Base-by-base conservation (phyloP, 2,888 invertebrate genomes). In the Melikaiella ostensackeni region DNA sequence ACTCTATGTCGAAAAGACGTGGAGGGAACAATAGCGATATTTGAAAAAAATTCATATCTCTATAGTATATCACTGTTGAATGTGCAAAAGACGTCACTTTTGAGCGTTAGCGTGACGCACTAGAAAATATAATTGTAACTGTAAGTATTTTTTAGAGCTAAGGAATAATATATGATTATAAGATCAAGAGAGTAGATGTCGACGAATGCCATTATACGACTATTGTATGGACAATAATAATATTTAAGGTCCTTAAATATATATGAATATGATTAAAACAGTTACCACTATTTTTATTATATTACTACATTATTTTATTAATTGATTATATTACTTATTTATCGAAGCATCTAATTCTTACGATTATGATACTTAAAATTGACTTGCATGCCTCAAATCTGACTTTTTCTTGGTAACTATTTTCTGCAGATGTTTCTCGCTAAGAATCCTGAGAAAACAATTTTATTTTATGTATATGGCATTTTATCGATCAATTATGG, bases 181-280 rank as follows among this genome's bases (percentile, higher is more conserved):
- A 76, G 77, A 81, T 76, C 77, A 81, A 73, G 59, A 75, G 73
- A 77, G 61, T 82, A 79, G 80, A 77, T 77, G 42, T 82, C 85
- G 85, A 88, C 80, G 83, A 85, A 87, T 86, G 84, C 84, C 85
- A 88, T 86, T 86, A 86, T 87, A 87, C 87, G 84, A 83, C 88
- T 87, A 88, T 87, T 90, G 86, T 90, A 89, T 89, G 88, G 91
- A 91, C 91, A 91, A 91, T 91, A 90, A 91, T 90, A 89, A 87
- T 86, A 86, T 85, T 89, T 90, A 90, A 89, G 90, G 82, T 86
- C 85, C 88, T 87, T 84, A 87, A 89, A 88, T 89, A 87, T 83
- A 89, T 78, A 85, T 42, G 42, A 42, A 42, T 82, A 86, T 86
- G 84, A 85, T 85, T 66, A 79, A 84, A 38, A 78, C 11, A n/a